These are phyloP conservation scores for Cygnus olor DNA, from an alignment of 2,797 vertebrate species.

Conservation along the genomic window DNA sequence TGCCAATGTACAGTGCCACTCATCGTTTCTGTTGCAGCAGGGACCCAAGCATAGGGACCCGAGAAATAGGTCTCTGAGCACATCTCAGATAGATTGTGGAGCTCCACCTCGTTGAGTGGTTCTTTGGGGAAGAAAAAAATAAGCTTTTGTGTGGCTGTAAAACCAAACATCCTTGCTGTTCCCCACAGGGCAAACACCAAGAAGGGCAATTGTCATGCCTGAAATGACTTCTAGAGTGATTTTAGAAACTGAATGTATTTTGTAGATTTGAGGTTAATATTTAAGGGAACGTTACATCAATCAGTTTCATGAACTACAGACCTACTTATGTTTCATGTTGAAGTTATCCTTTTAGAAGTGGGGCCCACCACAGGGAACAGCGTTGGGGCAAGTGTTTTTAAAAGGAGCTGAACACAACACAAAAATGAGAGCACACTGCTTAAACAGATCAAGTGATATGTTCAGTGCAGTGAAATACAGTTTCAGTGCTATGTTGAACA, in stretches of 20 bases:
- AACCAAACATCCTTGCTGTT: neutral
- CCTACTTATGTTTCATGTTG: neutral
- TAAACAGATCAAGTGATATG: neutral
- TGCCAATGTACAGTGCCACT: neutral
- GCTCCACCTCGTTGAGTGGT: neutral
- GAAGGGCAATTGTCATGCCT: neutral
- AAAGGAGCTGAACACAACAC: neutral
- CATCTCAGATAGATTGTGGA: neutral
- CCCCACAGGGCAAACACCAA: neutral
- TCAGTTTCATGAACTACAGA: neutral
- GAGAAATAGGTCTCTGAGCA: neutral
- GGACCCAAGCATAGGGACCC: accelerated
- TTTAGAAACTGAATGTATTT: neutral
- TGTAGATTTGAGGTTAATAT: neutral
- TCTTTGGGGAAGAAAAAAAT: neutral
- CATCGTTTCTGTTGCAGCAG: neutral
- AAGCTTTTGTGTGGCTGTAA: neutral
- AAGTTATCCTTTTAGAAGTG: neutral
- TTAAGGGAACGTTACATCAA: neutral
- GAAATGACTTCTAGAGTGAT: neutral
- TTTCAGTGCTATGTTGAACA: neutral
- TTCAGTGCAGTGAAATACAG: neutral
- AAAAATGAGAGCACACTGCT: neutral
- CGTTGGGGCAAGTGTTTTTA: neutral
- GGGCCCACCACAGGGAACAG: neutral